Percentiles rank a stretch among this genome's conserved stretches.
Evolutionary conservation across 2,113 vertebrate species (phyloP).

Genomic region (Plectropomus leopardus): DNA sequence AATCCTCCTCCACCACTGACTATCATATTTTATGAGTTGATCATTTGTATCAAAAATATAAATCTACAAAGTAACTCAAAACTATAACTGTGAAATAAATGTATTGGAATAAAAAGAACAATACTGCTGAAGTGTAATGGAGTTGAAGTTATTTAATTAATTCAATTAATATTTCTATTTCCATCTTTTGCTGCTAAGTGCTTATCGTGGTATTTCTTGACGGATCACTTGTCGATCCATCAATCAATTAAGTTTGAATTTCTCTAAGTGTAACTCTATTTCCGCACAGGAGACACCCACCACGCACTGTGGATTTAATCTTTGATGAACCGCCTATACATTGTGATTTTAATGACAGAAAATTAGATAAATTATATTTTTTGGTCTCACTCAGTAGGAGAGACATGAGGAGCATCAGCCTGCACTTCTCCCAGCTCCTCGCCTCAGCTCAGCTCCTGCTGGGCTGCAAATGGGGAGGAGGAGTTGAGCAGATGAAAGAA

Average conservation of each 20-base stretch:
- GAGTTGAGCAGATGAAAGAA: conserved; percentile 46
- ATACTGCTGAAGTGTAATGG: background rate
- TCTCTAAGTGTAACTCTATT: background rate
- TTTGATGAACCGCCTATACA: too few relatives aligned
- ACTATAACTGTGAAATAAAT: background rate
- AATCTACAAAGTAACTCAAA: background rate
- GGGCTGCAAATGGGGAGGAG: conserved; percentile 69
- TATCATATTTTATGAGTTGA: background rate
- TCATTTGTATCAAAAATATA: background rate
- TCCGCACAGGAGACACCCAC: background rate
- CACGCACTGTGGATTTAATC: too few relatives aligned
- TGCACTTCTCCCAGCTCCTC: conserved; percentile 46
- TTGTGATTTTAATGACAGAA: too few relatives aligned
- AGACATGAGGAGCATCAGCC: conserved; percentile 4
- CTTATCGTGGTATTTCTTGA: too few relatives aligned
- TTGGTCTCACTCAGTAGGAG: too few relatives aligned
- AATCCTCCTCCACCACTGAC: background rate
- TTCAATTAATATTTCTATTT: too few relatives aligned
- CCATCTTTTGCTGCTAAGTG: too few relatives aligned
- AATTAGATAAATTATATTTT: too few relatives aligned
- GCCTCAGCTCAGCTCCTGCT: conserved; percentile 56
- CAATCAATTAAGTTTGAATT: background rate
- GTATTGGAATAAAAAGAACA: background rate
- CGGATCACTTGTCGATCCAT: background rate
- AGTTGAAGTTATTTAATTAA: too few relatives aligned